A percentile compares a stretch with the other conserved stretches of the same genome.
phyloP scores from a whole-genome alignment of 2,888 invertebrate genomes.

The Andrena bicolor region DNA sequence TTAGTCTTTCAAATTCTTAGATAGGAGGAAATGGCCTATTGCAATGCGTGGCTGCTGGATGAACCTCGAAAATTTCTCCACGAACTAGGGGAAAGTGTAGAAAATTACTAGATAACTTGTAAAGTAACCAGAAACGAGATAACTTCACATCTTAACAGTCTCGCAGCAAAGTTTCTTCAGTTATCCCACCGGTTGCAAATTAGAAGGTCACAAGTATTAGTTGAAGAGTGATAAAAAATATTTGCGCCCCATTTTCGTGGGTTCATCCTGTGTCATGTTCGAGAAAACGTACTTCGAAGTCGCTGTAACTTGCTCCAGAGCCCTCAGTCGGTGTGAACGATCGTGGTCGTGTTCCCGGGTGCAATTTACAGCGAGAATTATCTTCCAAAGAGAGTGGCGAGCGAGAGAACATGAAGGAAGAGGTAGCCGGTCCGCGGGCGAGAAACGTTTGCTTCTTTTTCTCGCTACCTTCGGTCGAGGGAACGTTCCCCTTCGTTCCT shows the following conservation, averaged over 20 bases:
- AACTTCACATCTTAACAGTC: background rate
- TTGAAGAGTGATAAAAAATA: background rate
- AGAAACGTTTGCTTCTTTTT: slow-evolving; percentile 13
- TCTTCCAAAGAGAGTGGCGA: slow-evolving; percentile 53
- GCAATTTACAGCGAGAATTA: slow-evolving; percentile 43
- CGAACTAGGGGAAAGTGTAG: background rate
- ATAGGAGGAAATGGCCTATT: slow-evolving; percentile 82
- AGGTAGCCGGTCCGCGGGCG: background rate
- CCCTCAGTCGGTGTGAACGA: slow-evolving; percentile 25
- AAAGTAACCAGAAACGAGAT: background rate
- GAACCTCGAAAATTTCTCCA: slow-evolving; percentile 17
- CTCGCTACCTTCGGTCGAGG: background rate
- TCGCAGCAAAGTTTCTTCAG: background rate
- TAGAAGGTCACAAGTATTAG: background rate
- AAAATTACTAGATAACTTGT: background rate
- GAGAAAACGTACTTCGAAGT: slow-evolving; percentile 46
- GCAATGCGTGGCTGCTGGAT: slow-evolving; percentile 44
- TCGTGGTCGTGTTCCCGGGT: slow-evolving; percentile 3
- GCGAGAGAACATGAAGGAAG: background rate
- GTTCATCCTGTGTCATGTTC: slow-evolving; percentile 22
- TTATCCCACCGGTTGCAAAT: background rate
- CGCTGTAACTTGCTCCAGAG: slow-evolving; percentile 42
- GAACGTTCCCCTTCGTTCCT: slow-evolving; percentile 7
- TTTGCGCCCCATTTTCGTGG: background rate
- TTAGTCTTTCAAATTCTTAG: slow-evolving; percentile 81